Conservation (phyloP, 2,113 vertebrate species). For the Alouatta palliata region DNA sequence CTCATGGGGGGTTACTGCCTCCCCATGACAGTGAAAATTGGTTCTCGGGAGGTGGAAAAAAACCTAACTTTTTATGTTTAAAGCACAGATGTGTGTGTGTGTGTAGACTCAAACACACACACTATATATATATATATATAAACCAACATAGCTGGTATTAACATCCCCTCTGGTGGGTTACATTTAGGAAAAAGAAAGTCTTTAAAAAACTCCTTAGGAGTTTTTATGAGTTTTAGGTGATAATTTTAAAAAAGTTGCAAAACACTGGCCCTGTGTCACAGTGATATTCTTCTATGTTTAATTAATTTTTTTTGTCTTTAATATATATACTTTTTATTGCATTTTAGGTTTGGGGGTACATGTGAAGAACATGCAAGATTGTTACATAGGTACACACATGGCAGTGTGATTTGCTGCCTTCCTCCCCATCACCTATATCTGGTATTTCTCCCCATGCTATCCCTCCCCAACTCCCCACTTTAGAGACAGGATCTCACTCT, state of each 20-base stretch:
- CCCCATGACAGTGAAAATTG: not conserved
- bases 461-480: no score
- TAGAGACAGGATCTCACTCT: no score
- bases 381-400: no score
- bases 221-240: not conserved
- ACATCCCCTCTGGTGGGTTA: not conserved
- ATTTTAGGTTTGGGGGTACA: no score
- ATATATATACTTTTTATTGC: no score
- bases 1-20: not conserved
- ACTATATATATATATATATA: not conserved
- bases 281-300: not conserved
- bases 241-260: not conserved
- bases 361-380: no score
- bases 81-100: not conserved
- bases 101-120: no score
- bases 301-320: no score
- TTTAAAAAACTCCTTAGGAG: not conserved
- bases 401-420: no score
- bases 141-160: not conserved
- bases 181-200: fast-evolving
- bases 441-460: no score
- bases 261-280: not conserved
- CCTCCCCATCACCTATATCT: no score
- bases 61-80: not conserved
- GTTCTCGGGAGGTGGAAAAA: not conserved